These are phyloP conservation scores for Aphaenogaster rudis DNA, from an alignment of 1,140 invertebrate species.

Conservation along the genomic window DNA sequence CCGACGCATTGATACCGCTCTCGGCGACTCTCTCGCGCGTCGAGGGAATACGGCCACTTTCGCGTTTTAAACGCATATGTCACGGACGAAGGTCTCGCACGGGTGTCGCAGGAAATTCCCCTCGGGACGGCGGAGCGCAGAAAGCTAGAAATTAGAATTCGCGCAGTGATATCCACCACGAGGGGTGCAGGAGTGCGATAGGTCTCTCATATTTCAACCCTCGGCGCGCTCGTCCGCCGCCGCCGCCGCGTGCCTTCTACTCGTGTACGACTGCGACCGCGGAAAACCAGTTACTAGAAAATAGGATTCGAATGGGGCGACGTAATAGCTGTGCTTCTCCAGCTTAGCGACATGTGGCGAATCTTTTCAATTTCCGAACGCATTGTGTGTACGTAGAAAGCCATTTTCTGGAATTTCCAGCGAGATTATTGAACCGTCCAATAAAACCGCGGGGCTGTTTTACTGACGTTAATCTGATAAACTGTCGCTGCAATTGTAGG, in stretches of 20 bases:
- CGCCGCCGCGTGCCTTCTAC: constrained; percentile 11
- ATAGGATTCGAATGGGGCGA: constrained; percentile 38
- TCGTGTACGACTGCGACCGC: constrained; percentile 19
- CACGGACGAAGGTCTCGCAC: constrained; percentile 14
- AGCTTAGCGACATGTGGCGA: constrained; percentile 54
- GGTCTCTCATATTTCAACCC: constrained; percentile 37
- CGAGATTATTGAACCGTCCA: constrained; percentile 49
- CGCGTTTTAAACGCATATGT: constrained; percentile 45
- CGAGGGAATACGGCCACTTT: constrained; percentile 24
- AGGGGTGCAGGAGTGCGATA: background rate
- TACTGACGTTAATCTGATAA: constrained; percentile 25
- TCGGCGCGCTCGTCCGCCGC: background rate
- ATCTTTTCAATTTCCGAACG: constrained; percentile 46
- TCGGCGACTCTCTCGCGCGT: background rate
- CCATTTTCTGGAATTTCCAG: constrained; percentile 39
- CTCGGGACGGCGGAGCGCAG: constrained; percentile 18
- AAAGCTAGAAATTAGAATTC: constrained; percentile 65
- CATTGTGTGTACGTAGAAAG: constrained; percentile 44
- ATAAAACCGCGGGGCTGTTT: background rate
- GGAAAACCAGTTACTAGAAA: constrained; percentile 57
- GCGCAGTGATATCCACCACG: constrained; percentile 26
- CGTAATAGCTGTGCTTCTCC: constrained; percentile 34
- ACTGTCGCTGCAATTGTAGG: constrained; percentile 4
- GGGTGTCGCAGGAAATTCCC: constrained; percentile 14
- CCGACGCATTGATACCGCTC: background rate